Base-by-base conservation (phyloP, 2,888 invertebrate genomes). In the Cacoxenus indagator region DNA sequence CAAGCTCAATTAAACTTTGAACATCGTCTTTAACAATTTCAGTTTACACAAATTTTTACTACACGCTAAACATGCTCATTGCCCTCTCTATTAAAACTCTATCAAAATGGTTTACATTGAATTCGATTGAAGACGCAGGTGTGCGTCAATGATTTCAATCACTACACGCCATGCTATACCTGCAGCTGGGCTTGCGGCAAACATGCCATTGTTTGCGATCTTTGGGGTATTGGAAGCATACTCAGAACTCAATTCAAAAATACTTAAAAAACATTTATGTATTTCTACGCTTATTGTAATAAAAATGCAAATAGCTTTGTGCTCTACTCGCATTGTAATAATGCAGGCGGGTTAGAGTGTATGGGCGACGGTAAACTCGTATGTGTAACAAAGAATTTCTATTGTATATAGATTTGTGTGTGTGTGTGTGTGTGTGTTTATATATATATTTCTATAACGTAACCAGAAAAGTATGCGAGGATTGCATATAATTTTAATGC, bases 211-310 rank as follows among this genome's bases (percentile, higher is more conserved):
- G 19, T 37, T 61, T 61, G 37, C 27, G 14, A 26, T 19, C 55
- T 61, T 61, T 22, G 29, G 45, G 61, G 61, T 55, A 55, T 27
- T 55, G 55, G 26, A 27, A 26, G 61, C 61, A 62, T 45, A 62
- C 61, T 62, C 61, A 72, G 74, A 78, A 80, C 80, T 80, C 80
- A 80, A 80, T 80, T 80, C 78, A 78, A 80, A 80, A 80, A 80
- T 80, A 80, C 80, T 80, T 80, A 80, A 80, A 81, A 80, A 80
- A 80, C 80, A 80, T 82, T 82, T 80, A 80, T 80, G 80, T 78
- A 74, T 78, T 82, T 75, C 70, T 71, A 71, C n/a, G 67, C 72
- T 81, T 80, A 78, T 80, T 81, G 80, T 78, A 82, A 80, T 80
- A 80, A 80, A 82, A 80, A 80, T 80, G 82, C 80, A 80, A 80